phyloP scores from a whole-genome alignment of 2,888 invertebrate species.

The Eustalomyia histrio region DNA sequence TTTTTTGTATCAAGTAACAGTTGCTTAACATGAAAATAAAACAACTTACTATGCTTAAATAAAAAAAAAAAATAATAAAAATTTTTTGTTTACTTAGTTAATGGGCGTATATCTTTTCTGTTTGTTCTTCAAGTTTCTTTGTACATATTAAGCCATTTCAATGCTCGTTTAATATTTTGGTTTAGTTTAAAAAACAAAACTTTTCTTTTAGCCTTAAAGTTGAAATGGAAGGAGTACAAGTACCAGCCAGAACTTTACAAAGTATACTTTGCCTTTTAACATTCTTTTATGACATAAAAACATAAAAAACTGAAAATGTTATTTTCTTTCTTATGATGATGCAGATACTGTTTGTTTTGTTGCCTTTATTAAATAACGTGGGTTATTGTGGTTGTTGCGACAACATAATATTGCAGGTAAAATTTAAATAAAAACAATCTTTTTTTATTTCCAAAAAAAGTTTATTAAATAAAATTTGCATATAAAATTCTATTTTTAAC shows the following conservation, averaged over 20 bases:
- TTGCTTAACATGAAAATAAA: no score
- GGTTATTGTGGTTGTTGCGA: background rate
- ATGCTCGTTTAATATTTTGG: background rate
- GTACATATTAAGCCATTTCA: slow-evolving; percentile 19
- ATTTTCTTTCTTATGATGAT: background rate
- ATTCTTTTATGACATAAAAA: no score
- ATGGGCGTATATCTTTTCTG: background rate
- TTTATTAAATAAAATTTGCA: slow-evolving; percentile 22
- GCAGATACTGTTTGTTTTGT: slow-evolving; percentile 2
- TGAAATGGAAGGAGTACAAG: slow-evolving; percentile 15
- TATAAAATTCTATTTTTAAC: slow-evolving; percentile 26
- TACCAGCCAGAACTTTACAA: background rate
- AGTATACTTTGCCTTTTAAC: slow-evolving; percentile 7
- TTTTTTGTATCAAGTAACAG: no score
- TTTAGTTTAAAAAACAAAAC: slow-evolving; percentile 28
- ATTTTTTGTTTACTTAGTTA: no score
- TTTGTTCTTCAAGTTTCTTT: slow-evolving; percentile 10
- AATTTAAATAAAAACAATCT: slow-evolving; percentile 21
- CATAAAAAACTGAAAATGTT: background rate
- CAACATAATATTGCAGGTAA: slow-evolving; percentile 8
- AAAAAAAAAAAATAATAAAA: no score
- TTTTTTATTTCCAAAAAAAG: background rate
- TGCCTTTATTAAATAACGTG: slow-evolving; percentile 31
- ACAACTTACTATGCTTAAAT: no score
- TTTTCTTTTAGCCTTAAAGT: slow-evolving; percentile 25